phyloP scores from a whole-genome alignment of 2,797 vertebrate genomes.

The Urocyon cinereoargenteus region DNA sequence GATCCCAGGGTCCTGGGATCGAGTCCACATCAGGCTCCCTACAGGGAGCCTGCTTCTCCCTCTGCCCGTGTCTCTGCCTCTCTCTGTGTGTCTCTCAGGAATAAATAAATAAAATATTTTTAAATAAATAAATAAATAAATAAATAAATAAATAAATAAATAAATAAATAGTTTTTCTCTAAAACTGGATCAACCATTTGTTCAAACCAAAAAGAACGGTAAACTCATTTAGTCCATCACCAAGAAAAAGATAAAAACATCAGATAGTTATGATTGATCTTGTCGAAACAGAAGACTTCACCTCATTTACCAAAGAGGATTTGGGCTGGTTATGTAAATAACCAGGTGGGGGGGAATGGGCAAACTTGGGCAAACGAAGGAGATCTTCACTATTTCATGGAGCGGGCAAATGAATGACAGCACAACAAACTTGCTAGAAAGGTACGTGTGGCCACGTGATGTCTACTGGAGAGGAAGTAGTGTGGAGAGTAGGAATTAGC shows the following conservation, averaged over 20 bases:
- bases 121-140: too few species aligned
- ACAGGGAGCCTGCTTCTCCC: too few species aligned
- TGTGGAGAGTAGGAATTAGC: background rate
- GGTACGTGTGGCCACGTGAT: fast-evolving
- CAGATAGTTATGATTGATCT: background rate
- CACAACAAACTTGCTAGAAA: background rate
- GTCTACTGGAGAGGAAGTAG: background rate
- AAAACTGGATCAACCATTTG: background rate
- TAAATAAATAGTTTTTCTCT: background rate
- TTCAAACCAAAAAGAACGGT: background rate
- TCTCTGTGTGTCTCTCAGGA: too few species aligned
- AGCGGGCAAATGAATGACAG: background rate
- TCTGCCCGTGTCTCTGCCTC: too few species aligned
- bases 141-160: too few species aligned
- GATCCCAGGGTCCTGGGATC: too few species aligned
- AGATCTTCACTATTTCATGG: background rate
- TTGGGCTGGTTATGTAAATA: background rate
- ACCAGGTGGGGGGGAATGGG: background rate
- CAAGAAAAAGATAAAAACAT: background rate
- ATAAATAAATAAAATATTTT: too few species aligned
- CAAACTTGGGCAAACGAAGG: background rate
- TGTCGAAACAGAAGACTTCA: background rate
- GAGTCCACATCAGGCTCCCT: too few species aligned
- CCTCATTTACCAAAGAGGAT: background rate
- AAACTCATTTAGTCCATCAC: background rate